A percentile compares a stretch with the other conserved stretches of the same genome.
These are phyloP conservation scores for Agonopterix arenella DNA, from an alignment of 2,888 invertebrate species.

Conservation along the genomic window DNA sequence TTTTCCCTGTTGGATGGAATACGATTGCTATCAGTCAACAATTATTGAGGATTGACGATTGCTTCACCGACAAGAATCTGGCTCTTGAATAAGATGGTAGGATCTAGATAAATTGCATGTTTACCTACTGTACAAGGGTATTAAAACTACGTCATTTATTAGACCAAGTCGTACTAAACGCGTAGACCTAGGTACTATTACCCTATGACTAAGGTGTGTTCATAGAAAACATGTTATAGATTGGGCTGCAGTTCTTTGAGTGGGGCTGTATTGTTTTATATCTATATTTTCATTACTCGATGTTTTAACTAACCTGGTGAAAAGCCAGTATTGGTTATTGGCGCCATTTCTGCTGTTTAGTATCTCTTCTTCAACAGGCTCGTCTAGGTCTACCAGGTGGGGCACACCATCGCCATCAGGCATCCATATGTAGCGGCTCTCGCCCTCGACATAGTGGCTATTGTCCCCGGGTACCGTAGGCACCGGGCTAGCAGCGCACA, in stretches of 20 bases:
- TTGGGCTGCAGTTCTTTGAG: too few relatives aligned
- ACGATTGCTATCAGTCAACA: background rate
- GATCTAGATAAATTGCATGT: too few relatives aligned
- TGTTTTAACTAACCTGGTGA: conserved; percentile 29
- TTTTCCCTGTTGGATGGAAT: conserved; percentile 29
- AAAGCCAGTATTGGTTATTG: conserved; percentile 53
- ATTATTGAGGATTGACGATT: background rate
- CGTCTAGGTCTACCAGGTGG: conserved; percentile 47
- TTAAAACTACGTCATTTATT: too few relatives aligned
- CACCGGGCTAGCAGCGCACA: conserved; percentile 36
- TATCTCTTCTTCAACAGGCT: conserved; percentile 24
- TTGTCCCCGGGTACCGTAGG: conserved; percentile 54
- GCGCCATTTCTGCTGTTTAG: conserved; percentile 36
- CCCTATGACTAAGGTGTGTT: too few relatives aligned
- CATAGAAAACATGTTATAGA: too few relatives aligned
- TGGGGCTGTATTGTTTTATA: too few relatives aligned
- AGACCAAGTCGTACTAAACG: background rate
- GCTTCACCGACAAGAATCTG: too few relatives aligned
- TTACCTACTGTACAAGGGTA: too few relatives aligned
- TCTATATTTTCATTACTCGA: too few relatives aligned
- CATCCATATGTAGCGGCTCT: conserved; percentile 64
- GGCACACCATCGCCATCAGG: conserved; percentile 50
- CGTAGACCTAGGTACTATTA: too few relatives aligned
- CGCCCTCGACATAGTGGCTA: conserved; percentile 59
- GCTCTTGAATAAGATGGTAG: too few relatives aligned